phyloP scores from a whole-genome alignment of 2,113 vertebrate species.

The Pedionomus torquatus region DNA sequence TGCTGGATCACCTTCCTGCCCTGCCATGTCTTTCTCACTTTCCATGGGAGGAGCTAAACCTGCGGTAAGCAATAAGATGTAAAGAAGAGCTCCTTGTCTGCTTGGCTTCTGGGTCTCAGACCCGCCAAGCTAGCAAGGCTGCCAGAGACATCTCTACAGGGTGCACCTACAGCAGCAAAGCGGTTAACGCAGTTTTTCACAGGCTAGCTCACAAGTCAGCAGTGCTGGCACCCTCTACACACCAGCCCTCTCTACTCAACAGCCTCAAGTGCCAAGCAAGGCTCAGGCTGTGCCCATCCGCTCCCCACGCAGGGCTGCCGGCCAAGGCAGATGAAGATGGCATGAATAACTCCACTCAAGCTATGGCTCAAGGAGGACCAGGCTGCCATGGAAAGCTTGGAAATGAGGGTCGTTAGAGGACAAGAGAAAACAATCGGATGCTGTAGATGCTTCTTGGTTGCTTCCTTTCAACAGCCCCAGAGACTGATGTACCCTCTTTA shows the following conservation, averaged over 20 bases:
- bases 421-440: background rate
- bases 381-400: background rate
- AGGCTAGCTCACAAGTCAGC: background rate
- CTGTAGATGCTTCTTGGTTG: background rate
- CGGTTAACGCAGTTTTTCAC: rapidly evolving
- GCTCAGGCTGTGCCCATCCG: background rate
- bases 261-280: slow-evolving; percentile 26
- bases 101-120: background rate
- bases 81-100: background rate
- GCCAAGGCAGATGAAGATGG: slow-evolving; percentile 47
- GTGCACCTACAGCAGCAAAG: background rate
- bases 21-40: background rate
- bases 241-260: background rate
- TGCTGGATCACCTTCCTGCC: background rate
- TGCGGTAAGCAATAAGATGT: background rate
- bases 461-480: background rate
- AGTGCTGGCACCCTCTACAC: slow-evolving; percentile 9
- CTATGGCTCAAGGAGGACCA: background rate
- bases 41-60: background rate
- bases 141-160: background rate
- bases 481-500: background rate
- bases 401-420: background rate
- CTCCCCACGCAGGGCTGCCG: slow-evolving; percentile 3
- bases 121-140: background rate
- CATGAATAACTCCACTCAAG: slow-evolving; percentile 48